A percentile compares a stretch with the other conserved stretches of the same genome.
These are phyloP conservation scores for Leptosomus discolor DNA, from an alignment of 2,113 vertebrate species.

Conservation along the genomic window DNA sequence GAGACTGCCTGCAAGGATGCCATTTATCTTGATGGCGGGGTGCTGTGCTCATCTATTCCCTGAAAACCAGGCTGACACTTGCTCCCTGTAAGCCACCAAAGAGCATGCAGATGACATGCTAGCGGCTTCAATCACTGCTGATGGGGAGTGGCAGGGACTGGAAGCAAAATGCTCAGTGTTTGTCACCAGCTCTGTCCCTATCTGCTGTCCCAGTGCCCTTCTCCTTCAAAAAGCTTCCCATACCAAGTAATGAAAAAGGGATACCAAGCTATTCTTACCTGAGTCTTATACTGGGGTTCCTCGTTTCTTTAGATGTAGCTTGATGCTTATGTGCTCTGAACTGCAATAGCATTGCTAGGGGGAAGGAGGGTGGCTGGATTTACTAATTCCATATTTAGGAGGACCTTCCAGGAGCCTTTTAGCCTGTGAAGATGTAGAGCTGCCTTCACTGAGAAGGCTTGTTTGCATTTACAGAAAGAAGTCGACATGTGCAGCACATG, in stretches of 20 bases:
- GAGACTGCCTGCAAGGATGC: slow-evolving; percentile 25
- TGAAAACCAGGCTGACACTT: slow-evolving; percentile 54
- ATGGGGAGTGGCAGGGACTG: slow-evolving; percentile 33
- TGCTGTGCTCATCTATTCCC: slow-evolving; percentile 58
- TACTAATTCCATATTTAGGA: neutral
- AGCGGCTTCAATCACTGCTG: slow-evolving; percentile 30
- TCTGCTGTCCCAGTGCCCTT: neutral
- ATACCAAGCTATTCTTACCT: neutral
- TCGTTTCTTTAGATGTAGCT: neutral
- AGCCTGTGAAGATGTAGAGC: neutral
- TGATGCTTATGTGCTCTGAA: neutral
- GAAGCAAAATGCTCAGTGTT: slow-evolving; percentile 35
- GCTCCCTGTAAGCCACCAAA: slow-evolving; percentile 42
- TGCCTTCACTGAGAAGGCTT: neutral
- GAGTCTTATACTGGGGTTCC: neutral
- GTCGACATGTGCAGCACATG: rapidly evolving
- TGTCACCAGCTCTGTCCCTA: neutral
- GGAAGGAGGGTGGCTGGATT: neutral
- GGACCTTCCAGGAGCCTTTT: neutral
- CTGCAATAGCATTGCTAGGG: neutral
- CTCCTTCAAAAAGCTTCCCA: neutral
- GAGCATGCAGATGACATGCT: slow-evolving; percentile 26
- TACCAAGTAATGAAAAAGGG: neutral
- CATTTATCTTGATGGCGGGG: slow-evolving; percentile 44
- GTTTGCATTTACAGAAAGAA: neutral